A percentile compares a stretch with the other conserved stretches of the same genome.
Conservation (phyloP, 2,888 invertebrate species). For the Anarsia innoxiella region DNA sequence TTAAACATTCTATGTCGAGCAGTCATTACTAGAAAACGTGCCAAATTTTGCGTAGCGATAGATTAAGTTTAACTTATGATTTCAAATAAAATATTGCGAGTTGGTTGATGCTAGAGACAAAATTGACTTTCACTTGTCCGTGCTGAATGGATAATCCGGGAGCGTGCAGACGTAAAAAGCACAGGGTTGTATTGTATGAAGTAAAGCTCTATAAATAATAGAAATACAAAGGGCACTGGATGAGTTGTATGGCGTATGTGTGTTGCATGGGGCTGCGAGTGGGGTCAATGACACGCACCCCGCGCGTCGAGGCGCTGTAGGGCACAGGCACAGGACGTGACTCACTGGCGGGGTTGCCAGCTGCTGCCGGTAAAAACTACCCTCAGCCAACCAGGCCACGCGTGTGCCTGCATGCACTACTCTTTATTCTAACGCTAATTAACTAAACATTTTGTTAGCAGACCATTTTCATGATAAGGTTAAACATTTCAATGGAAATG, state of each 20-base stretch:
- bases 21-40: neutral
- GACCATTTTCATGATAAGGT: conserved; percentile 18
- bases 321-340: conserved; percentile 69
- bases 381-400: conserved; percentile 36
- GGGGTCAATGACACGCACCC: conserved; percentile 73
- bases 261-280: conserved; percentile 59
- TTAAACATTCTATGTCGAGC: neutral
- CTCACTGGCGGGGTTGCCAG: conserved; percentile 70
- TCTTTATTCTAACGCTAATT: conserved; percentile 35
- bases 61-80: too few relatives aligned
- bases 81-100: conserved; percentile 4
- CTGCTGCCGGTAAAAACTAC: conserved; percentile 70
- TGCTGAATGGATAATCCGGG: conserved; percentile 41
- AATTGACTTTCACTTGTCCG: conserved; percentile 35
- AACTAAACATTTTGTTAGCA: conserved; percentile 27
- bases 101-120: conserved; percentile 12
- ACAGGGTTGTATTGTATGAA: conserved; percentile 43
- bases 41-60: neutral
- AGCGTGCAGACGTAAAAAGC: conserved; percentile 43
- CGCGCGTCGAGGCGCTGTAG: conserved; percentile 59
- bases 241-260: conserved; percentile 58
- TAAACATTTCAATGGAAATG: too few relatives aligned
- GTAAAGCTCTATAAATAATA: conserved; percentile 59
- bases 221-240: conserved; percentile 63
- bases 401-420: conserved; percentile 36